Conservation (phyloP, 53 echinoderm and acorn worm species). For the Patiria pectinifera region DNA sequence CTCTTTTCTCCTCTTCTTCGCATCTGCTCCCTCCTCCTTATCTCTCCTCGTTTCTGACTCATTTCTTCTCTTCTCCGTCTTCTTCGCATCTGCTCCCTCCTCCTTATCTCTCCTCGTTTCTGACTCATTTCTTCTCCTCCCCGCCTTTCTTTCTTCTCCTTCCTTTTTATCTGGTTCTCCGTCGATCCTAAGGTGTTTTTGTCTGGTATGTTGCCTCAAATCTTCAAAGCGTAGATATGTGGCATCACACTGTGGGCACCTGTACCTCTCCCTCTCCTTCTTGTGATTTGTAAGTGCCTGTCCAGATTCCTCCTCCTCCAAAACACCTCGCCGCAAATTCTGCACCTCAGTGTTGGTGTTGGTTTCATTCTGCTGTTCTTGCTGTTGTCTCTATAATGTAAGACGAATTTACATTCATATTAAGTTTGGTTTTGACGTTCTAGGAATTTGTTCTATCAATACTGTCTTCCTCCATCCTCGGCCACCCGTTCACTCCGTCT, state of each 20-base stretch:
- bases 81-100: too few relatives aligned
- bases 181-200: not conserved
- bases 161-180: too few relatives aligned
- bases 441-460: too few relatives aligned
- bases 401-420: not conserved
- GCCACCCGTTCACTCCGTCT: not conserved
- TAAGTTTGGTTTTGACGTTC: not conserved
- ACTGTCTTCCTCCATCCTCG: too few relatives aligned
- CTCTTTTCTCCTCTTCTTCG: too few relatives aligned
- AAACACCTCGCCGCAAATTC: not conserved
- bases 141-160: not conserved
- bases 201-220: not conserved
- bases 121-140: not conserved
- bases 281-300: not conserved
- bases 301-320: not conserved
- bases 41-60: not conserved
- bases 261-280: not conserved
- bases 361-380: too few relatives aligned
- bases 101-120: not conserved
- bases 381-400: not conserved
- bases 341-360: not conserved
- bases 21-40: not conserved
- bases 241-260: not conserved
- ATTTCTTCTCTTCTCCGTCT: too few relatives aligned
- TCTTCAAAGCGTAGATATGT: not conserved